Base-by-base conservation (phyloP, 2,113 vertebrate genomes). In the Leptodactylus fuscus region DNA sequence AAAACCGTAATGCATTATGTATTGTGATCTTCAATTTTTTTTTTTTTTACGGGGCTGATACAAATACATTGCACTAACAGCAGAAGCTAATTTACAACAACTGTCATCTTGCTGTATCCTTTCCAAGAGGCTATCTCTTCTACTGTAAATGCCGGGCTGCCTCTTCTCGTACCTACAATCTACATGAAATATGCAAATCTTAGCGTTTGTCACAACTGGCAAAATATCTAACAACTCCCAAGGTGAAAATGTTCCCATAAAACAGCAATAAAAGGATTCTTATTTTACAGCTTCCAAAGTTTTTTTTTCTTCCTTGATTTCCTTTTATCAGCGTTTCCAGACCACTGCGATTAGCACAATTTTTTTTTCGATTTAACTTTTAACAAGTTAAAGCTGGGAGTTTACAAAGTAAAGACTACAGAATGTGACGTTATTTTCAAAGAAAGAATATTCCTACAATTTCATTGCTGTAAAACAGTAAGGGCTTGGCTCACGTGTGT, bases 231-330 rank as follows among this genome's bases (percentile, higher is more conserved):
- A 91, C 89, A 91, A 89, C 87, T 91, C 91, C 91, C 91, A 87
- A 87, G 89, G 90, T 88, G 90, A 88, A 90, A 88, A 90, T 90
- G 90, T 89, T 89, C 91, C 90, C 90, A 90, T 91, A 91, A 91
- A 92, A 87, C 87, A 88, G 80, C 89, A 84, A 88, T 89, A 90
- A 90, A 92, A 88, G 88, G 89, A 82, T 88, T 87, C 90, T 86
- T 77, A 81, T 46, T 92, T 91, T 90, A 90, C 36, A 73, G 83
- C 88, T 88, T 88, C 85, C 84, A 87, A 89, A 90, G 89, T 88
- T 89, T 87, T 89, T 88, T 88, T 80, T 83, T 87, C 71, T 81
- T 70, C 75, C 41, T 85, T 55, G 32, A 49, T 86, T 81, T 86
- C 65, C 77, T 81, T 86, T 80, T 80, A 79, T 85, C 83, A 85